Conservation (phyloP, 64 coral and sea anemone species). For the Dendronephthya gigantea region DNA sequence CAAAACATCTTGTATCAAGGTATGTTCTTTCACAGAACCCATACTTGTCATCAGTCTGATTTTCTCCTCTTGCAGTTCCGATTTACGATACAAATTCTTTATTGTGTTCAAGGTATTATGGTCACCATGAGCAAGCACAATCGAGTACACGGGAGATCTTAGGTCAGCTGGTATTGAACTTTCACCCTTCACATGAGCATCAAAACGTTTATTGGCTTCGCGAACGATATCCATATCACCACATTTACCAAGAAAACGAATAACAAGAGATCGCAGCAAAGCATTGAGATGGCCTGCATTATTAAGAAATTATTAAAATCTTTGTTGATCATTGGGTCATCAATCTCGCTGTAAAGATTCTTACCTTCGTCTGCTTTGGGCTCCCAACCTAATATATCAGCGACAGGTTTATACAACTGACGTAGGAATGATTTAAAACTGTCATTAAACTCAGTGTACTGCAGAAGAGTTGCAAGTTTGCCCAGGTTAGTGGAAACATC, state of each 20-base stretch:
- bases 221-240: constrained; percentile 51
- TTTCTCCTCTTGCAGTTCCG: constrained; percentile 75
- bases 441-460: constrained; percentile 64
- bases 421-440: constrained; percentile 52
- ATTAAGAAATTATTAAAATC: no score
- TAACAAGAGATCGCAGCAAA: constrained; percentile 62
- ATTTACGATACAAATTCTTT: constrained; percentile 52
- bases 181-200: constrained; percentile 62
- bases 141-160: constrained; percentile 68
- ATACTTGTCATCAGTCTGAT: constrained; percentile 73
- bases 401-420: constrained; percentile 59
- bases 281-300: constrained; percentile 72
- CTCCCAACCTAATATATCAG: constrained; percentile 62
- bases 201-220: constrained; percentile 69
- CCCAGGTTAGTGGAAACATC: constrained; percentile 59
- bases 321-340: no score
- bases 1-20: constrained; percentile 76
- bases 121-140: constrained; percentile 71
- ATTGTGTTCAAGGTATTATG: constrained; percentile 35
- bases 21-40: constrained; percentile 61
- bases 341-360: no score
- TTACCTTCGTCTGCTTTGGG: constrained; percentile 61
- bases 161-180: constrained; percentile 60
- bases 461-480: constrained; percentile 39
- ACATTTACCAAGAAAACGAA: constrained; percentile 63